phyloP scores from a whole-genome alignment of 2,797 vertebrate genomes.

The Malurus splendens region DNA sequence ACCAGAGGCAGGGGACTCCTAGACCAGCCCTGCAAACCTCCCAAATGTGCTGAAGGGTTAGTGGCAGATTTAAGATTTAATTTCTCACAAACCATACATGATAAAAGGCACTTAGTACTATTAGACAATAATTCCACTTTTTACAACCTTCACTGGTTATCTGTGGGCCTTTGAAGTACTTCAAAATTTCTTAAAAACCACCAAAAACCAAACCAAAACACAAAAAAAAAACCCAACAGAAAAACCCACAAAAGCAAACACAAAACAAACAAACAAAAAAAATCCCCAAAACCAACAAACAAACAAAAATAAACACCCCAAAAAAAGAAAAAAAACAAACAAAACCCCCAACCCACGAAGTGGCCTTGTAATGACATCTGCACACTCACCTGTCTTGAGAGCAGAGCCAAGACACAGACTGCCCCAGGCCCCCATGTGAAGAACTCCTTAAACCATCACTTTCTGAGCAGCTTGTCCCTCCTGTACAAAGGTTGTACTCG shows the following conservation, averaged over 20 bases:
- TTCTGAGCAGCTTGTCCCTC: conserved; percentile 68
- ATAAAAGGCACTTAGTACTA: background rate
- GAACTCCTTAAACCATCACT: conserved; percentile 65
- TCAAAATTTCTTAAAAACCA: background rate
- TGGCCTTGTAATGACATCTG: background rate
- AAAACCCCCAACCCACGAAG: background rate
- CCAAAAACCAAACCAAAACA: no score
- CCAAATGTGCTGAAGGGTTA: background rate
- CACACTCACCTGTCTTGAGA: conserved; percentile 65
- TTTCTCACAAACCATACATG: background rate
- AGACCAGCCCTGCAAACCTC: background rate
- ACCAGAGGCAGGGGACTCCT: accelerated
- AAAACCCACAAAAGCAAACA: no score
- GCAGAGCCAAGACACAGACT: conserved; percentile 73
- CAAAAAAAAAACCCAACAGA: no score
- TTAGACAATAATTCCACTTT: background rate
- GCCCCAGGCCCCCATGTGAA: conserved; percentile 67
- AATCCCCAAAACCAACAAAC: no score
- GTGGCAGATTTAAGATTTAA: background rate
- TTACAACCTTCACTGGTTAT: background rate
- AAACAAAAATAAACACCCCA: background rate
- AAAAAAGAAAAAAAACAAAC: no score
- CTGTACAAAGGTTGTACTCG: background rate
- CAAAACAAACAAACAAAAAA: background rate
- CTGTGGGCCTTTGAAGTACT: background rate